Base-by-base conservation (phyloP, 2,113 vertebrate species). In the Paramormyrops kingsleyae region DNA sequence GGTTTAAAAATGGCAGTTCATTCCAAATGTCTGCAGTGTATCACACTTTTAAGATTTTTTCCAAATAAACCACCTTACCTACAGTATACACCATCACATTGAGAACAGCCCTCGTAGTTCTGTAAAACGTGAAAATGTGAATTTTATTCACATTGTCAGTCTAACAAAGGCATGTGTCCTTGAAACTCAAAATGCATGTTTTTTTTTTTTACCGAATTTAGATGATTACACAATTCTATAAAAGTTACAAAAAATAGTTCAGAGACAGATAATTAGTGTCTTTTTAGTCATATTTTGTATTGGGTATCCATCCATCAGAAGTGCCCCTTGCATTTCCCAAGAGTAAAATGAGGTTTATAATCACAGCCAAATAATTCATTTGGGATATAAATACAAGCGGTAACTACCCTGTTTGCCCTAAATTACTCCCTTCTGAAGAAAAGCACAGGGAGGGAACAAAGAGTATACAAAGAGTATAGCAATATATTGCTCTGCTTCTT, bases 11-110 rank as follows among this genome's bases (percentile, higher is more conserved):
- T 21, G 17, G 13, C 62, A 66, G 4, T 17, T 77, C 31, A 35
- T 17, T 77, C 31, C 13, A 85, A 49, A 49, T 50, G 44, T 31
- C 12, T 80, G 66, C 62, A 9, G 89, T 8, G 19, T 88, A 87
- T 90, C 89, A 89, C 91, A 91, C 88, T 77, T 92, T 50, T 27
- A 21, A 47, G 24, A 85, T 46, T 85, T 49, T 49, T 2, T 49
- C 21, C 44, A 47, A 27, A 27, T 31, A 27, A 13, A 70, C 62
- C 24, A 12, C 44, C 21, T 47, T 84, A 84, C 83, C 8, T 24
- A n/a, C n/a, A n/a, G n/a, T n/a, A n/a, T 24, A 13, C 83, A n/a
- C 21, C 44, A 46, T 42, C 35, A 80, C 74, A 80, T 8, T 42
- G 31, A 80, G 35, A 42, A 80, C 35, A 80, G 74, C 13, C 74